Base-by-base conservation (phyloP, 2,888 invertebrate species). In the Balanococcus diminutus region DNA sequence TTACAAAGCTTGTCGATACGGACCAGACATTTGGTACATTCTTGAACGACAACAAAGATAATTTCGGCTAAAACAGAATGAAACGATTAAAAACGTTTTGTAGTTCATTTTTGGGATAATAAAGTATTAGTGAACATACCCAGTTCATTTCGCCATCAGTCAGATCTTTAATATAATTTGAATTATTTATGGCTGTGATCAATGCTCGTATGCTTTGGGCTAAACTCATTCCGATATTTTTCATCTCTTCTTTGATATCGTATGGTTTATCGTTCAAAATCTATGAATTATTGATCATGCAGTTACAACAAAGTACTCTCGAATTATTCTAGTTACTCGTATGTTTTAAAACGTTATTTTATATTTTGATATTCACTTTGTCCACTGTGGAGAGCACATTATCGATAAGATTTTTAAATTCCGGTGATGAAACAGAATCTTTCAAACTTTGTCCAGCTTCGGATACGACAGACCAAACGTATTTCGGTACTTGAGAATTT, bases 1-100 rank as follows among this genome's bases (percentile, higher is more conserved):
- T 92, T 25, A 95, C 46, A 1, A 93, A 87, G 87, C 94, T 95
- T 88, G 93, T 51, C 22, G 82, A 36, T 39, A 81, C 51, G 14
- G 72, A 11, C 82, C 82, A 86, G 4, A 82, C 0, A 25, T 86
- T 82, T 0, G 86, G 72, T 31, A 85, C 14, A 31, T 28, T 31
- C 79, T 51, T 85, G 46, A 85, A 51, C 5, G 85, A 75, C 8
- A 79, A 11, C n/a, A 85, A 46, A 2, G 85, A 85, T 16, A 85
- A 28, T 19, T 75, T 39, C 0, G 85, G 79, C 85, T 85, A 32
- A 46, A 85, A 42, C 39, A 46, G 3, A n/a, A n/a, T n/a, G n/a
- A n/a, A 46, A 46, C n/a, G 6, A 46, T n/a, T 46, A n/a, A 46
- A 46, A 4, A n/a, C 0, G 46, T 14, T 2, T 6, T 46, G 39